Conservation (phyloP, 2,888 invertebrate genomes). For the Ormyrus rosae region DNA sequence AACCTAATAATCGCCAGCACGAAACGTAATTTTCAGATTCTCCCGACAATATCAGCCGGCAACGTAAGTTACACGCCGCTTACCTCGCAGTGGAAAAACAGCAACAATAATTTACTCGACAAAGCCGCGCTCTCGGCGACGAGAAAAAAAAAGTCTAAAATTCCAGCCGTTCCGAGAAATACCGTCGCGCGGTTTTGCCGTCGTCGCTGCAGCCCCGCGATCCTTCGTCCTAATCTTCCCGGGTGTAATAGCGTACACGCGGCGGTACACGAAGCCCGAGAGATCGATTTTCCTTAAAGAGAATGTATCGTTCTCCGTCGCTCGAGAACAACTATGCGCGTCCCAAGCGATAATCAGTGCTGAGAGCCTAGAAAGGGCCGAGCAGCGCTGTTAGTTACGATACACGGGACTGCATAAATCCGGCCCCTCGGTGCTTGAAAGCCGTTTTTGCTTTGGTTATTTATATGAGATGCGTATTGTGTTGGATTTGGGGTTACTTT, state of each 20-base stretch:
- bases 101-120: slow-evolving; percentile 37
- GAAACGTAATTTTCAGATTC: too few species aligned
- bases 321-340: not conserved
- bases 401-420: too few species aligned
- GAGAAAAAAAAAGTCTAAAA: slow-evolving; percentile 17
- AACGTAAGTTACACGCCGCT: not conserved
- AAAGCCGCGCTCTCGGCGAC: not conserved
- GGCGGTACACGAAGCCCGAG: not conserved
- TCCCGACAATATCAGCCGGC: too few species aligned
- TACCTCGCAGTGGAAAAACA: slow-evolving; percentile 19
- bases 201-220: slow-evolving; percentile 9
- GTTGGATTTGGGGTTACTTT: too few species aligned
- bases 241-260: slow-evolving; percentile 26
- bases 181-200: slow-evolving; percentile 24
- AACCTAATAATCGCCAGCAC: too few species aligned
- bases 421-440: too few species aligned
- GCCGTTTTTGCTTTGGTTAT: too few species aligned
- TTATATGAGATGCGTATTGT: too few species aligned
- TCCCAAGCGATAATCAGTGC: slow-evolving; percentile 13
- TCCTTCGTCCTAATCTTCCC: slow-evolving; percentile 46
- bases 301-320: slow-evolving; percentile 33
- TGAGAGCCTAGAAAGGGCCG: not conserved
- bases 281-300: slow-evolving; percentile 49
- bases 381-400: too few species aligned
- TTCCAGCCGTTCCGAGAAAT: slow-evolving; percentile 14